Conservation (phyloP, 1,140 invertebrate genomes). For the Calephelis nemesis region DNA sequence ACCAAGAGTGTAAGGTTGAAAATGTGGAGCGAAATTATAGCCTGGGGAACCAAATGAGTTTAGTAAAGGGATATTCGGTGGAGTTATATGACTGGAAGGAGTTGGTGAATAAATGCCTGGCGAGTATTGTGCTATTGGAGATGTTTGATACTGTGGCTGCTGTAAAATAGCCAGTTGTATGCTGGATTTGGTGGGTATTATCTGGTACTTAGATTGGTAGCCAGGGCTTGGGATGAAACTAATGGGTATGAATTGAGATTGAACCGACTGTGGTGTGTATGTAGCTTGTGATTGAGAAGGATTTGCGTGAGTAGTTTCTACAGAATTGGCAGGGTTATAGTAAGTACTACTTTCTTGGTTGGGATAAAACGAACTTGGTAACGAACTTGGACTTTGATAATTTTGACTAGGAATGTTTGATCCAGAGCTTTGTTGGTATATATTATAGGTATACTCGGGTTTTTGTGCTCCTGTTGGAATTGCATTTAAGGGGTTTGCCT, state of each 20-base stretch:
- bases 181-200: slow-evolving; percentile 50
- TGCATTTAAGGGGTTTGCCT: slow-evolving; percentile 52
- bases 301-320: slow-evolving; percentile 31
- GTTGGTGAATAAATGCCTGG: slow-evolving; percentile 46
- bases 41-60: slow-evolving; percentile 35
- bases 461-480: slow-evolving; percentile 65
- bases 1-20: slow-evolving; percentile 45
- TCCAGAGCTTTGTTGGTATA: slow-evolving; percentile 55
- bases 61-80: slow-evolving; percentile 31
- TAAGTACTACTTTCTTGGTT: slow-evolving; percentile 54
- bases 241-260: slow-evolving; percentile 61
- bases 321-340: slow-evolving; percentile 40
- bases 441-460: slow-evolving; percentile 63
- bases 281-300: slow-evolving; percentile 34
- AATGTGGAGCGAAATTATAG: slow-evolving; percentile 47
- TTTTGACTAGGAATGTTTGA: slow-evolving; percentile 39
- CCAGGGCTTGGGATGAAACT: slow-evolving; percentile 63
- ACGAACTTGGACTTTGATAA: slow-evolving; percentile 48
- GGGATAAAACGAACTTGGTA: slow-evolving; percentile 63
- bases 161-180: slow-evolving; percentile 60
- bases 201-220: slow-evolving; percentile 66
- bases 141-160: slow-evolving; percentile 42
- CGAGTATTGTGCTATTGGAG: slow-evolving; percentile 45
- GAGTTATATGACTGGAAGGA: slow-evolving; percentile 38
- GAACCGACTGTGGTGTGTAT: slow-evolving; percentile 41